Base-by-base conservation (phyloP, 23 tunicate species). In the Halocynthia roretzi region DNA sequence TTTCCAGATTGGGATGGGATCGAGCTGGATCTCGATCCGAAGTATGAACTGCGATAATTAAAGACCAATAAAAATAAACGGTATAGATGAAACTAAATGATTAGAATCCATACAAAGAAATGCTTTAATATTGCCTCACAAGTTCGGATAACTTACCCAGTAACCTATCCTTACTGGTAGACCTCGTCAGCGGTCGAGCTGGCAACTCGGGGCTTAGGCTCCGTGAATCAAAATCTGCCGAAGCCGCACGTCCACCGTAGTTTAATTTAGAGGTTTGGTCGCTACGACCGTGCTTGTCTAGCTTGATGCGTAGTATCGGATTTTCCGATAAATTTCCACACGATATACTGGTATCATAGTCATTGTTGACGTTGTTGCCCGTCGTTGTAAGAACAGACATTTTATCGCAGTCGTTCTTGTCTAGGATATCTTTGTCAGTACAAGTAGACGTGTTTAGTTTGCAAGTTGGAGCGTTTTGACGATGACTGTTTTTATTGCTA, bases 321-420 rank as follows among this genome's bases (percentile, higher is more conserved):
- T 14, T 66, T 15, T 77, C 82, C 23, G 53, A 74, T 22, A 74
- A 54, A 74, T 74, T 74, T 14, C 56, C 78, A 54, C 78, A 74
- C 5, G 78, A 74, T 4, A 74, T 53, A 44, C 78, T 74, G n/a
- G 55, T 74, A 2, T 44, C 63, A 56, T 74, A 21, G 14, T 40
- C 70, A 65, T 15, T 48, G 22, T 11, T 10, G 10, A 65, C 31
- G 19, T 65, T 65, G n/a, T 15, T 15, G 63, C 63, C 5, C 4
- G 63, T n/a, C 17, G 63, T 2, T 58, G 63, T 14, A 58, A 14
- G 17, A 58, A 14, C 63, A 58, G 63, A 14, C 19, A 9, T 65
- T 15, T 65, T 15, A 9, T 15, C n/a, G 44, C 44, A 4, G 44
- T 31, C 44, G 44, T 31, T 31, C 44, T 31, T 31, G 44, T 31